phyloP scores from a whole-genome alignment of 2,113 vertebrate genomes.

The Poecile atricapillus region DNA sequence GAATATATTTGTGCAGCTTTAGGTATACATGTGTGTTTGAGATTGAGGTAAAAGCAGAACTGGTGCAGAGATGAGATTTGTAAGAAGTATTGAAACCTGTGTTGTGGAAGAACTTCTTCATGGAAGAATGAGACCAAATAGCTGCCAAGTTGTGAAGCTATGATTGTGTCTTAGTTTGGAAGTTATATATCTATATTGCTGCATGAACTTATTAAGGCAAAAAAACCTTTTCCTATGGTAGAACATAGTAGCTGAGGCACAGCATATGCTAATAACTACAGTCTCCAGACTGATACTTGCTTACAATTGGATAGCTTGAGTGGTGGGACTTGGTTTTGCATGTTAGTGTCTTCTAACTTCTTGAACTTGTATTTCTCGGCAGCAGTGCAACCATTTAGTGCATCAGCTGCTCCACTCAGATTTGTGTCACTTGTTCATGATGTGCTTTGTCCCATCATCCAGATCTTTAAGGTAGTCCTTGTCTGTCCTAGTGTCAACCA shows the following conservation, averaged over 20 bases:
- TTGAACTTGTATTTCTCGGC: neutral
- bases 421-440: neutral
- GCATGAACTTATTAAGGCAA: neutral
- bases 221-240: neutral
- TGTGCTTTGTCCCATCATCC: neutral
- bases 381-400: neutral
- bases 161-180: neutral
- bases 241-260: neutral
- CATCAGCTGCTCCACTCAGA: neutral
- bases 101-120: neutral
- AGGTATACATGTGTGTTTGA: neutral
- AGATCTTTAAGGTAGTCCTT: neutral
- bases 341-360: neutral
- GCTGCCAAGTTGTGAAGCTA: neutral
- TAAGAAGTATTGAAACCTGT: neutral
- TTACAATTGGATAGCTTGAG: neutral
- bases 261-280: neutral
- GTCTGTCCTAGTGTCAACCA: neutral
- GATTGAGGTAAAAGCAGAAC: neutral
- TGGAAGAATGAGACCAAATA: neutral
- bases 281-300: neutral
- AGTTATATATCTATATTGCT: neutral
- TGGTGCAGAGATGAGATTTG: neutral
- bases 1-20: neutral
- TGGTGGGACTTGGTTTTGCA: neutral